Evolutionary conservation across 2,888 invertebrate species (phyloP), one percentile per base, ranked within the genome.

Genomic region (Nebria salina): DNA sequence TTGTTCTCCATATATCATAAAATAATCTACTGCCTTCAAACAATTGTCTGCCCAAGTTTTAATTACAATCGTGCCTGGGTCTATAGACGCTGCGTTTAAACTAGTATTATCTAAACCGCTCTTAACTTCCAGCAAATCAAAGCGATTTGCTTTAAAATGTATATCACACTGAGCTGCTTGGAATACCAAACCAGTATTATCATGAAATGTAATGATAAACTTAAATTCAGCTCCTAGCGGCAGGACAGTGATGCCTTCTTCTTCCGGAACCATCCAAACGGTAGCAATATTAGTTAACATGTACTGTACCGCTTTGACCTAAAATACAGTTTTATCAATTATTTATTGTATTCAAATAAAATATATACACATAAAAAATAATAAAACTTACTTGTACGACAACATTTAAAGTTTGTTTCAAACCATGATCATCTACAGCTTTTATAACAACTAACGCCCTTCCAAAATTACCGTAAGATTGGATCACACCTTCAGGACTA

Each of bases 171-270:
- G 90, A 6, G 91, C 90, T 3, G 91, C 90, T 82, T 90, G 88
- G 85, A 93, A 92, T 82, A 85, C 85, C 72, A 89, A 88, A 2
- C 93, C 93, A 6, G 90, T 87, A 83, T 90, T 90, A 85, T 92
- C 92, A 85, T 91, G 91, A 85, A 89, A 92, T n/a, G 88, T 89
- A 5, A 91, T 88, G 41, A 86, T 85, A 73, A 92, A 86, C 70
- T 88, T 86, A 75, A 92, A 88, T 42, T 89, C 89, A 11, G 90
- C 87, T 2, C 92, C 92, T 54, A 91, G 86, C 2, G 92, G 92
- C 11, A 92, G 83, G 9, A 85, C 83, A 3, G 82, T 76, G 13
- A 86, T 81, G 20, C 83, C 79, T 25, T 83, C 83, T 8, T 83
- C 83, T 2, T 86, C 84, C 64, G 84, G 85, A 13, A 89, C 84